Evolutionary conservation across 53 echinoderm and acorn worm species (phyloP).

Genomic region (Zoroaster sp.): DNA sequence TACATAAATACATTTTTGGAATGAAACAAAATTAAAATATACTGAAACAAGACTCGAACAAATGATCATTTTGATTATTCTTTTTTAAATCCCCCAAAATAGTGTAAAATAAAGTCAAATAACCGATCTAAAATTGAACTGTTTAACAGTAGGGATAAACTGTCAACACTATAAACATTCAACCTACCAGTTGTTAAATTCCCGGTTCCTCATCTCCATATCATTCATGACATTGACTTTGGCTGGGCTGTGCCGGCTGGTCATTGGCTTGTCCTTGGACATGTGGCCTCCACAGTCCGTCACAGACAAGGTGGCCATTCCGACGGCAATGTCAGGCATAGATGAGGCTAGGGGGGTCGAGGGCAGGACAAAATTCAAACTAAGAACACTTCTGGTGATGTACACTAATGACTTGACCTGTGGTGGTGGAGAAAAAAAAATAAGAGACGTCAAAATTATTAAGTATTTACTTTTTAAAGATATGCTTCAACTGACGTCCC

Average conservation of each 20-base stretch:
- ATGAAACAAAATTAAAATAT: too few species aligned
- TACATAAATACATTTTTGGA: too few species aligned
- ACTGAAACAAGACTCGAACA: too few species aligned
- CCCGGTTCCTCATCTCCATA: slow-evolving; percentile 64
- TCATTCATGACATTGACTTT: slow-evolving; percentile 83
- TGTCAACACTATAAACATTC: too few species aligned
- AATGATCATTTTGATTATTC: too few species aligned
- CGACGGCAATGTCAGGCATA: slow-evolving; percentile 78
- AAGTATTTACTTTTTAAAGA: too few species aligned
- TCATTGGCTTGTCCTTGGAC: slow-evolving; percentile 88
- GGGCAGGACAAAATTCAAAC: neutral
- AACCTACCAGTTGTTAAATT: slow-evolving; percentile 91
- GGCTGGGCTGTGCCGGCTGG: slow-evolving; percentile 90
- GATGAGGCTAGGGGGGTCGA: neutral
- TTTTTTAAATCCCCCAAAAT: too few species aligned
- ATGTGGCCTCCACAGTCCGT: slow-evolving; percentile 92
- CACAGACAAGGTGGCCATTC: slow-evolving; percentile 98
- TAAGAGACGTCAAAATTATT: neutral
- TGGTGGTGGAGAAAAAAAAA: neutral
- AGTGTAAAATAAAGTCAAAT: too few species aligned
- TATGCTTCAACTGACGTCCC: too few species aligned
- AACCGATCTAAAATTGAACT: too few species aligned
- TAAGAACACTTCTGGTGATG: slow-evolving; percentile 43
- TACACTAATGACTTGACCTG: slow-evolving; percentile 5
- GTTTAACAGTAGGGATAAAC: too few species aligned